Evolutionary conservation across 2,888 invertebrate species (phyloP).

Genomic region (Sarcophaga caerulescens): DNA sequence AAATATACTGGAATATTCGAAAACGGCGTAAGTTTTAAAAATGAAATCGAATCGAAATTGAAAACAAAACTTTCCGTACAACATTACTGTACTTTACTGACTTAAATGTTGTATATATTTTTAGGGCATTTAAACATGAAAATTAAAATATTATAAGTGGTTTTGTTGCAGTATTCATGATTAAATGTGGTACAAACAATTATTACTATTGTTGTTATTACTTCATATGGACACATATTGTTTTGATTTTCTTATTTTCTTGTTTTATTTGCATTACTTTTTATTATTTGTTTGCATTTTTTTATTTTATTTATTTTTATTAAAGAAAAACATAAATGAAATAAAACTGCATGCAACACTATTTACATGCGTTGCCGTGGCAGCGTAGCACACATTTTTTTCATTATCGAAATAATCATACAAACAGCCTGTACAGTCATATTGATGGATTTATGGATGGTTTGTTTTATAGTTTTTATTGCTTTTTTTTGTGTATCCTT

Average conservation of each 20-base stretch:
- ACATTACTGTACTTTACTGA: background rate
- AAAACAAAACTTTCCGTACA: background rate
- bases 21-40: background rate
- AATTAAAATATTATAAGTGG: background rate
- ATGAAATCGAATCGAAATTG: background rate
- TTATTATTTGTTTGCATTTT: no score
- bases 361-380: background rate
- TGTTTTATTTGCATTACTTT: background rate
- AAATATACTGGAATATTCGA: background rate
- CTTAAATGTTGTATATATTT: background rate
- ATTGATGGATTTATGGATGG: slow-evolving; percentile 35
- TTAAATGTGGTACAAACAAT: slow-evolving; percentile 23
- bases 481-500: background rate
- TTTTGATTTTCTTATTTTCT: background rate
- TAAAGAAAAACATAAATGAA: no score
- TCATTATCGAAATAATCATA: background rate
- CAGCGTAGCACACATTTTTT: background rate
- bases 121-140: background rate
- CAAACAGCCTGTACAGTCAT: background rate
- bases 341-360: background rate
- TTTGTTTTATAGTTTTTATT: background rate
- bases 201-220: background rate
- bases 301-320: no score
- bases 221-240: background rate
- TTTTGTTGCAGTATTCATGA: background rate